Evolutionary conservation across 2,797 vertebrate species (phyloP).

Genomic region (Gymnopithys bicolor): DNA sequence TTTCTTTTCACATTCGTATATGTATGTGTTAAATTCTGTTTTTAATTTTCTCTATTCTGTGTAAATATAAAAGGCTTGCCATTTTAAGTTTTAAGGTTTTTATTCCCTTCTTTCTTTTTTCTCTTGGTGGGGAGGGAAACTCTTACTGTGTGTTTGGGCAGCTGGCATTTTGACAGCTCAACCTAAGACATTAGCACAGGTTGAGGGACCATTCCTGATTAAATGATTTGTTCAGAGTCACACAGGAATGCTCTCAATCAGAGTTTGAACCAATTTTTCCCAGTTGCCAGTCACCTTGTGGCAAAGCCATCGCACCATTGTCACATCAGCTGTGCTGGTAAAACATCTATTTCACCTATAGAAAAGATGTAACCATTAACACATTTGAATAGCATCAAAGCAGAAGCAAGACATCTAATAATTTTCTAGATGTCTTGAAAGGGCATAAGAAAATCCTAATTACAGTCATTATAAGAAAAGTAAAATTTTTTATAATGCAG

Average conservation of each 20-base stretch:
- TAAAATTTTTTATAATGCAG: not conserved
- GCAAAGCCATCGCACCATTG: not conserved
- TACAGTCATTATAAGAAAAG: not conserved
- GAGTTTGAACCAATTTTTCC: not conserved
- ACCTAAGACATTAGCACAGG: not conserved
- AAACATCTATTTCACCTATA: not conserved
- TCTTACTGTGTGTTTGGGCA: too few relatives aligned
- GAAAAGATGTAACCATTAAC: not conserved
- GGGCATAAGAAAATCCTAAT: not conserved
- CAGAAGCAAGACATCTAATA: not conserved
- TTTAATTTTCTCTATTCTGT: too few relatives aligned
- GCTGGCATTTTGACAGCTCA: too few relatives aligned
- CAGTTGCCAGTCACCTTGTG: not conserved
- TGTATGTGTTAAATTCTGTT: too few relatives aligned
- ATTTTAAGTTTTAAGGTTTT: too few relatives aligned
- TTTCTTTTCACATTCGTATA: too few relatives aligned
- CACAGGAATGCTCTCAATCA: not conserved
- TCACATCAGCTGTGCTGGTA: not conserved
- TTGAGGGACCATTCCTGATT: rapidly evolving
- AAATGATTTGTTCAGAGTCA: not conserved
- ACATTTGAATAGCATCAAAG: not conserved
- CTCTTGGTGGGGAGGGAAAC: too few relatives aligned
- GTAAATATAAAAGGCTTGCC: too few relatives aligned
- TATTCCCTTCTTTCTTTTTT: too few relatives aligned
- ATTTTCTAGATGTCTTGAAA: not conserved